phyloP scores from a whole-genome alignment of 2,113 vertebrate genomes.

The Hystrix brachyura region DNA sequence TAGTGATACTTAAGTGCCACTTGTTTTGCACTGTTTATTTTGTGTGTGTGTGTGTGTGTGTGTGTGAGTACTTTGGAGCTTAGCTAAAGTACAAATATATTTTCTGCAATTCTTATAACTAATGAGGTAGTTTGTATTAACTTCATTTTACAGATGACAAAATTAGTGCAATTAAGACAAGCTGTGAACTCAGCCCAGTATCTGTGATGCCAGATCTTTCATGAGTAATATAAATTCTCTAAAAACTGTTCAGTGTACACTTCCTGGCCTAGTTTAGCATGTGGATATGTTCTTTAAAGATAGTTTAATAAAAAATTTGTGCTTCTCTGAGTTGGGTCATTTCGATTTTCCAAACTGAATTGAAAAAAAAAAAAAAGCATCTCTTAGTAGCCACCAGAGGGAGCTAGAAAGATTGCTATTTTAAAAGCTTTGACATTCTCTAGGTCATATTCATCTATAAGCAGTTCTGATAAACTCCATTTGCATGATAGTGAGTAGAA shows the following conservation, averaged over 20 bases:
- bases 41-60: not conserved
- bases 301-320: slow-evolving; percentile 18
- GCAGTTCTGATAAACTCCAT: not conserved
- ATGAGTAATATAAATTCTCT: slow-evolving; percentile 23
- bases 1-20: not conserved
- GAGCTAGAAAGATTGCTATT: slow-evolving; percentile 73
- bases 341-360: slow-evolving; percentile 36
- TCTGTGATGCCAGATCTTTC: not conserved
- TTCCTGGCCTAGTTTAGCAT: not conserved
- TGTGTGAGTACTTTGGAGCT: not conserved
- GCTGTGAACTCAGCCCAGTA: not conserved
- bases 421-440: slow-evolving; percentile 38
- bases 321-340: not conserved
- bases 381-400: slow-evolving; percentile 74
- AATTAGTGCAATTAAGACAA: not conserved
- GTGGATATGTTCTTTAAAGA: not conserved
- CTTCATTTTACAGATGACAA: not conserved
- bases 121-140: not conserved
- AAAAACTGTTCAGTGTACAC: not conserved
- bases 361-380: not conserved
- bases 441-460: not conserved
- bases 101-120: not conserved
- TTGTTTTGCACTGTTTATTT: not conserved
- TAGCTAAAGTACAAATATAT: not conserved
- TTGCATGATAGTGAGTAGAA: not conserved